Evolutionary conservation across 1,140 invertebrate species (phyloP).

Genomic region (Drosophila ercepeae): DNA sequence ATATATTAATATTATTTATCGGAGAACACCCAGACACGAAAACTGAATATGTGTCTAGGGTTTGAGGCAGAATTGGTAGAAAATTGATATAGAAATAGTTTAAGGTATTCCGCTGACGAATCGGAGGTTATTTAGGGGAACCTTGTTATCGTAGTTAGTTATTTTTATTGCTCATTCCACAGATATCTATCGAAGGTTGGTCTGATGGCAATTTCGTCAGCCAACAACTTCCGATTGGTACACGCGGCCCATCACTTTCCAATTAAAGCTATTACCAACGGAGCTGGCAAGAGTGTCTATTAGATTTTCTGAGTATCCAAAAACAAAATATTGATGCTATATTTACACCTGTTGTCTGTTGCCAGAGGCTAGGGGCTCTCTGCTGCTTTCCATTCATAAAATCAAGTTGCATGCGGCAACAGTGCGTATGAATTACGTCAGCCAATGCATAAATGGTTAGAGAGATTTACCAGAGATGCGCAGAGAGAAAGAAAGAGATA

Average conservation of each 20-base stretch:
- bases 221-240: constrained; percentile 17
- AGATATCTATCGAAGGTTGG: constrained; percentile 18
- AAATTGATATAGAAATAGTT: too few relatives aligned
- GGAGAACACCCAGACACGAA: too few relatives aligned
- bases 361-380: too few relatives aligned
- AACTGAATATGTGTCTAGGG: too few relatives aligned
- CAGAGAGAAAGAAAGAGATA: background rate
- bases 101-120: too few relatives aligned
- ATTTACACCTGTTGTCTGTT: constrained; percentile 40
- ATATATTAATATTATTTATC: too few relatives aligned
- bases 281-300: background rate
- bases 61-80: too few relatives aligned
- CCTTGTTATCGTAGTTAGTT: background rate
- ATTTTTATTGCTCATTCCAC: background rate
- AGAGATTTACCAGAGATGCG: constrained; percentile 12
- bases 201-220: constrained; percentile 1
- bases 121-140: too few relatives aligned
- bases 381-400: constrained; percentile 78
- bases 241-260: constrained; percentile 28
- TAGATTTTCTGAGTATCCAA: constrained; percentile 8
- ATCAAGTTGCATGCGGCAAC: constrained; percentile 66
- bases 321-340: background rate
- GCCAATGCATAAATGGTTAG: constrained; percentile 34
- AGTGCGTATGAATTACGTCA: constrained; percentile 60
- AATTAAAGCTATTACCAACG: constrained; percentile 38